These are phyloP conservation scores for Hyperoplus immaculatus DNA, from an alignment of 2,797 vertebrate species.

Conservation along the genomic window DNA sequence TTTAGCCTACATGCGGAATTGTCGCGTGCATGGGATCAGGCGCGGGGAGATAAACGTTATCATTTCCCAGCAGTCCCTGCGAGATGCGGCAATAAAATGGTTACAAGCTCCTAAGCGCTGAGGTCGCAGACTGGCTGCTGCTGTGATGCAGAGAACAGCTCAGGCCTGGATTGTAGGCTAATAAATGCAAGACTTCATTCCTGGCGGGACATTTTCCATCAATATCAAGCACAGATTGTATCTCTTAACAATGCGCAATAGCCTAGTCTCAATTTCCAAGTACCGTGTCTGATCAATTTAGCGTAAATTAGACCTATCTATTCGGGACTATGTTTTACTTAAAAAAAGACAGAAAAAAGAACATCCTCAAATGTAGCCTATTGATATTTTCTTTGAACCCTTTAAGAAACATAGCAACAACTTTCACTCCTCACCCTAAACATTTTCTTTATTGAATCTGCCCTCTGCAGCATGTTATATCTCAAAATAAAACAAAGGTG, in stretches of 20 bases:
- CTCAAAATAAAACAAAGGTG: not conserved
- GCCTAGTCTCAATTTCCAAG: not conserved
- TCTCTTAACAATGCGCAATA: not conserved
- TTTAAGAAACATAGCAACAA: not conserved
- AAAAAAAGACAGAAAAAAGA: not conserved
- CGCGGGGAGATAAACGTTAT: conserved; percentile 80
- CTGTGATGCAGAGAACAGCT: conserved; percentile 21
- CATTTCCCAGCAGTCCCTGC: conserved; percentile 71
- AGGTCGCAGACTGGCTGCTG: conserved; percentile 52
- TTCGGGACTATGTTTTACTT: not conserved
- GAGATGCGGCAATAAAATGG: conserved; percentile 61
- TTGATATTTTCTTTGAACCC: not conserved
- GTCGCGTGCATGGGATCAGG: conserved; percentile 60
- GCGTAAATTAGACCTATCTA: not conserved
- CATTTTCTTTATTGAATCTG: too few relatives aligned
- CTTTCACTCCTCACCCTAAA: too few relatives aligned
- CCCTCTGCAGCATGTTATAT: not conserved
- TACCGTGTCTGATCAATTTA: not conserved
- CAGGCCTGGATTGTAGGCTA: not conserved
- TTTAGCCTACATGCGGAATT: conserved; percentile 50
- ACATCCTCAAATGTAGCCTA: not conserved
- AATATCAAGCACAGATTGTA: not conserved
- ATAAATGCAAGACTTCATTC: not conserved
- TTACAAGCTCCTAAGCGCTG: conserved; percentile 50
- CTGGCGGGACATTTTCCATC: not conserved